A percentile compares a stretch with the other conserved stretches of the same genome.
Conservation (phyloP, 2,797 vertebrate genomes). For the Iguana delicatissima region DNA sequence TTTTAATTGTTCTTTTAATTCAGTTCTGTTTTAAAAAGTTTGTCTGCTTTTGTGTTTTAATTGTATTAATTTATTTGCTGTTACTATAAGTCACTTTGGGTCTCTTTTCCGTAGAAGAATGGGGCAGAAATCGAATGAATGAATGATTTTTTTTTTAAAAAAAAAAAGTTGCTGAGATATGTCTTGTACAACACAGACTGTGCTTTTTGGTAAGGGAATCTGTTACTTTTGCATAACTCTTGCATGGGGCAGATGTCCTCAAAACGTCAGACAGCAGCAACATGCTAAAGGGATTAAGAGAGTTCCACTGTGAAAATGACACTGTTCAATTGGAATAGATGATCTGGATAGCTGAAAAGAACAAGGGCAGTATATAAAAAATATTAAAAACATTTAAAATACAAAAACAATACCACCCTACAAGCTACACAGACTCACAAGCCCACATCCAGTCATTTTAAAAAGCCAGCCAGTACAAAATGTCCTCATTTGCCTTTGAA, state of each 20-base stretch:
- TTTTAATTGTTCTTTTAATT: too few relatives aligned
- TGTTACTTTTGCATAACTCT: slow-evolving; percentile 39
- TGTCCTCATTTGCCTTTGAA: too few relatives aligned
- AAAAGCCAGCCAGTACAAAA: too few relatives aligned
- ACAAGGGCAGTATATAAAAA: not conserved
- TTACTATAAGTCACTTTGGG: too few relatives aligned
- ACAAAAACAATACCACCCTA: not conserved
- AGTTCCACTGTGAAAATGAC: slow-evolving; percentile 59
- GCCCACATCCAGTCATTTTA: too few relatives aligned
- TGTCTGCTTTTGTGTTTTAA: too few relatives aligned
- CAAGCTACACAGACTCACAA: too few relatives aligned
- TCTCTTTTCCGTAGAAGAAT: too few relatives aligned
- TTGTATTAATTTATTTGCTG: too few relatives aligned
- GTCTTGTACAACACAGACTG: not conserved
- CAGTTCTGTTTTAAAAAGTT: too few relatives aligned
- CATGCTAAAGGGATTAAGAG: slow-evolving; percentile 61
- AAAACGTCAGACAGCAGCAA: slow-evolving; percentile 70
- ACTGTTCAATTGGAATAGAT: slow-evolving; percentile 59
- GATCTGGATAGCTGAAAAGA: slow-evolving; percentile 33
- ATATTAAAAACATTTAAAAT: too few relatives aligned
- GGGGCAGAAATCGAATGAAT: too few relatives aligned
- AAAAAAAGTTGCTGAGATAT: not conserved
- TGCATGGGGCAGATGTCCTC: slow-evolving; percentile 64
- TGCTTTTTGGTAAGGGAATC: not conserved
- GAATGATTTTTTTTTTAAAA: not conserved